Evolutionary conservation across 2,797 vertebrate genomes (phyloP), one percentile per base, ranked within the genome.

Genomic region (Heterohyrax brucei): DNA sequence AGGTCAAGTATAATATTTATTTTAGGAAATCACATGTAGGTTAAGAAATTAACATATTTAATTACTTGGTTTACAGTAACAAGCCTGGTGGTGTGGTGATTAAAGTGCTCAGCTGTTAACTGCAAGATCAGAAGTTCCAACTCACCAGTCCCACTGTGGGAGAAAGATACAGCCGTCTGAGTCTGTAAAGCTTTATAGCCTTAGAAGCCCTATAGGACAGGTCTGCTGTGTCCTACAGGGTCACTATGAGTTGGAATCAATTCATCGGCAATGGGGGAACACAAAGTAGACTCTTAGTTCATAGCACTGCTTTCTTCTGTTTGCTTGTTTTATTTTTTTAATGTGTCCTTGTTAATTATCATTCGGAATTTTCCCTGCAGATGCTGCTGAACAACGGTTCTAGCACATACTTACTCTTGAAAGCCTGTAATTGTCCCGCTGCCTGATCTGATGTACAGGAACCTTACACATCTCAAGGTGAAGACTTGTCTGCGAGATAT

Each of bases 321-420:
- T 50, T 50, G 50, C 73, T 59, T 24, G 39, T 39, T 39, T 39
- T 39, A 39, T n/a, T 76, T 89, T 82, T 84, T 46, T 53, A 61
- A 79, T 82, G n/a, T 28, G 26, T 39, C 19, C 28, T 90, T 83
- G 7, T 48, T 91, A 26, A 85, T 48, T 81, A 48, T 5, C 16
- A 16, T 6, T 84, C 89, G 76, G 21, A 96, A 94, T 94, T 84
- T 30, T 66, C n/a, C 50, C 26, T 48, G 4, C 56, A 95, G 84
- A 73, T 85, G 48, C 48, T 24, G 87, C 61, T 96, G 61, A 86
- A 61, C 68, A 84, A 79, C 64, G 66, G 79, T 61, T 62, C 64
- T 21, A 39, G 68, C 0, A 1, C 19, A n/a, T 0, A 48, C 33
- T 86, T 89, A 1, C 21, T 73, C 46, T 94, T 30, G 22, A 21